A percentile compares a stretch with the other conserved stretches of the same genome.
Conservation (phyloP, 2,888 invertebrate species). For the Herminia tarsipennalis region DNA sequence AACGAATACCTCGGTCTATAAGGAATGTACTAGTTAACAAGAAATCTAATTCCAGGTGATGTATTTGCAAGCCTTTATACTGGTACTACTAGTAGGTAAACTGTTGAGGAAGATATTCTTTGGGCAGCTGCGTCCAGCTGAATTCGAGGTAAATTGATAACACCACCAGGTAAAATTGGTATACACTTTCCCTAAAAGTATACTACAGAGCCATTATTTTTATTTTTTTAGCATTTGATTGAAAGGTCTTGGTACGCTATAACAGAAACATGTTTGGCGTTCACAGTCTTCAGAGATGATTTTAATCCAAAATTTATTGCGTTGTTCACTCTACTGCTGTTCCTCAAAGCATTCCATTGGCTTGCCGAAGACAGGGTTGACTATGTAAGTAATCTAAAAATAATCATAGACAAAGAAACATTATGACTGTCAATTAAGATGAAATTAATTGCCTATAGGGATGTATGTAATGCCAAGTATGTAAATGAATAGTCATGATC, state of each 20-base stretch:
- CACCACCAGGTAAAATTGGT: background rate
- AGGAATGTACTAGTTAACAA: conserved; percentile 2
- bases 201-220: background rate
- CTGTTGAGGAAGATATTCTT: conserved; percentile 97
- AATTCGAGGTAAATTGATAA: conserved; percentile 92
- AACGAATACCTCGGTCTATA: background rate
- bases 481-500: no score
- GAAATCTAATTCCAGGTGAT: conserved; percentile 90
- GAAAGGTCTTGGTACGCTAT: conserved; percentile 99
- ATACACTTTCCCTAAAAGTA: background rate
- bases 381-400: conserved; percentile 90
- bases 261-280: conserved; percentile 99
- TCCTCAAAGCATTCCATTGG: conserved; percentile 99
- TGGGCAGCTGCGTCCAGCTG: conserved; percentile 97
- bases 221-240: conserved; percentile 92
- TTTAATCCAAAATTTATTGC: conserved; percentile 99
- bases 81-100: conserved; percentile 97
- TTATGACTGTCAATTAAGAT: conserved; percentile 11
- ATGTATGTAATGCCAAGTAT: conserved; percentile 2
- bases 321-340: conserved; percentile 97
- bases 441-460: conserved; percentile 6
- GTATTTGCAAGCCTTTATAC: conserved; percentile 97
- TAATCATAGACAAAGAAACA: conserved; percentile 24
- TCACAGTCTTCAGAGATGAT: conserved; percentile 99
- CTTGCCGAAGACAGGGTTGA: conserved; percentile 99